Base-by-base conservation (phyloP, 2,888 invertebrate species). In the Tiphia femorata region DNA sequence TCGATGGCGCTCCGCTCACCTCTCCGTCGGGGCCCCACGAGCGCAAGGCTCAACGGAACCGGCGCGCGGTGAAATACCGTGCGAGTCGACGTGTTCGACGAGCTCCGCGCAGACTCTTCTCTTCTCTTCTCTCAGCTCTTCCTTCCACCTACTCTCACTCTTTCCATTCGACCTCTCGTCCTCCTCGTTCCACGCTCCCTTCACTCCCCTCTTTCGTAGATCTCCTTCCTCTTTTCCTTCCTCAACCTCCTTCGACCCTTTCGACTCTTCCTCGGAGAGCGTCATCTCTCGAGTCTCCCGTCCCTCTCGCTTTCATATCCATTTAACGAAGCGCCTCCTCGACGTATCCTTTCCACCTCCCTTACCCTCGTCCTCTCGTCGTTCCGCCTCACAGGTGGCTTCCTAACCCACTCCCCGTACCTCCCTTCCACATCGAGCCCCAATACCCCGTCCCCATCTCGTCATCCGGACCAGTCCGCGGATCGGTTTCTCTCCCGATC, bases 11-110 rank as follows among this genome's bases (percentile, higher is more conserved):
- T 63, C 63, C 62, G 46, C 49, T 49, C 37, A 33, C 42, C 48
- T 33, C 30, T 54, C 42, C 54, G 49, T 50, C 38, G 47, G 50
- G n/a, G 30, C 25, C 51, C 43, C 46, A 16, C 33, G 58, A 51
- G 43, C 55, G 58, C 60, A n/a, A n/a, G n/a, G n/a, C n/a, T n/a
- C n/a, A n/a, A 55, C 52, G 49, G 53, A 64, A 57, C 53, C 63
- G 66, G n/a, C 30, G 50, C 58, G 58, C 54, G 60, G 48, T 66
- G 63, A 68, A 66, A 68, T 67, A 67, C 67, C 68, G 65, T 58
- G 56, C 58, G 40, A 47, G 50, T 44, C 55, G 50, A 55, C 50
- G 50, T 38, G 50, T 55, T 55, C 42, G 54, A 55, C 58, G 55
- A 46, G 58, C n/a, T 48, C 49, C 37, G 42, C n/a, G n/a, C 33